Base-by-base conservation (phyloP, 2,888 invertebrate species). In the Pteria penguin region DNA sequence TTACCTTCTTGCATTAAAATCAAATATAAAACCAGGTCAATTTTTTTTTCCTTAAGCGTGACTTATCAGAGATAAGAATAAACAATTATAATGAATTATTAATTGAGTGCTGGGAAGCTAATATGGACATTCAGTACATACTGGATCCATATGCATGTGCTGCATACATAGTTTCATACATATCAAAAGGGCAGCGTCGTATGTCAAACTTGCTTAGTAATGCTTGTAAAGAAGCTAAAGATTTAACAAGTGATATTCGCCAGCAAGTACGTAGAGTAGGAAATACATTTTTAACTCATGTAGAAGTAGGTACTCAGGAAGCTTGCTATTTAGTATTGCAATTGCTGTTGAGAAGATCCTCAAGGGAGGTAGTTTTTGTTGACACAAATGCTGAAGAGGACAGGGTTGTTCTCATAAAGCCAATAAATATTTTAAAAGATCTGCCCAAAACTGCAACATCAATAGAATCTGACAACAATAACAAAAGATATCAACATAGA, bases 241-340 rank as follows among this genome's bases (percentile, higher is more conserved):
- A 63, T 22, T 26, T n/a, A 22, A 70, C 76, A 18, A 72, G 58
- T 52, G 73, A 77, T 70, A 61, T 82, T 0, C 71, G 68, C 26
- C 78, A 80, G 27, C 82, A 80, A 24, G 76, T 82, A 5, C 68
- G 79, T 14, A 32, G 36, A 24, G 72, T 80, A 33, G 79, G 79
- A 2, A 80, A 80, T 67, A 69, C 79, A 27, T 81, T 80, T 54
- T 62, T 79, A n/a, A 75, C 76, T 45, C 71, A 72, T 69, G 81
- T 78, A 18, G 87, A 88, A 79, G 73, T 88, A 5, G 80, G 82
- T 57, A 86, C 87, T 1, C 87, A 87, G 75, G 88, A 89, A 75
- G 86, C 87, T 32, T 83, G 75, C 1, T 87, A 82, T 68, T 61
- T 82, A 4, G 58, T 86, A 0, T 62, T 87, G 8, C 82, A 81